Conservation (phyloP, 2,113 vertebrate genomes). For the Dromiciops gliroides region DNA sequence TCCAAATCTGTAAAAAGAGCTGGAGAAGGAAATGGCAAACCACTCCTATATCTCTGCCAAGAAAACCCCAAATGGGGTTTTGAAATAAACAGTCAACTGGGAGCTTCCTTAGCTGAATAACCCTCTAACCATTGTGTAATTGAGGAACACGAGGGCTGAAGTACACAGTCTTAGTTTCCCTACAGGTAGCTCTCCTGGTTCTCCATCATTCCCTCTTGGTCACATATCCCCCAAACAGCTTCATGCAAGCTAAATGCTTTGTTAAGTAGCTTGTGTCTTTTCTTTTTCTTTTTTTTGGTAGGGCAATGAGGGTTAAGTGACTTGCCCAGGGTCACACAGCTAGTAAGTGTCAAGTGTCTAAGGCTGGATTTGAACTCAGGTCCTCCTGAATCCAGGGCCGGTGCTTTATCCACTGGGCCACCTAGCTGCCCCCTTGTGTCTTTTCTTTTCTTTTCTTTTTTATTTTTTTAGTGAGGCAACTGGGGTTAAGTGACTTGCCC, state of each 20-base stretch:
- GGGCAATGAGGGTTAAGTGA: too few species aligned
- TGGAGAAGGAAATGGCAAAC: not conserved
- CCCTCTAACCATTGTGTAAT: not conserved
- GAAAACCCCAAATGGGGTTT: not conserved
- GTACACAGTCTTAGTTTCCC: not conserved
- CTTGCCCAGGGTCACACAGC: too few species aligned
- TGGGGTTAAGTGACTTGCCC: too few species aligned
- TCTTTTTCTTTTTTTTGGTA: too few species aligned
- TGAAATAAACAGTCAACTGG: not conserved
- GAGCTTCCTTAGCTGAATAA: not conserved
- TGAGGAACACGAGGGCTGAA: not conserved
- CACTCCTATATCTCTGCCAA: not conserved
- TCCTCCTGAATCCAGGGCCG: too few species aligned
- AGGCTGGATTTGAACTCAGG: too few species aligned
- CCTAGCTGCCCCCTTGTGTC: too few species aligned
- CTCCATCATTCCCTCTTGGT: not conserved
- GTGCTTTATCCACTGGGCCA: too few species aligned
- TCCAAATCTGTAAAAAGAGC: not conserved
- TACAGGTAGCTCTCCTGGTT: not conserved
- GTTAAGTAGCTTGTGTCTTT: not conserved
- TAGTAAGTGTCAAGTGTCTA: too few species aligned
- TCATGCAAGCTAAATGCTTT: not conserved
- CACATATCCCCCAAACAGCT: not conserved
- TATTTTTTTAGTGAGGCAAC: too few species aligned
- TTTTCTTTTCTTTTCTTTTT: too few species aligned